Evolutionary conservation across 2,113 vertebrate genomes (phyloP), one percentile per base, ranked within the genome.

Genomic region (Falcunculus frontatus): DNA sequence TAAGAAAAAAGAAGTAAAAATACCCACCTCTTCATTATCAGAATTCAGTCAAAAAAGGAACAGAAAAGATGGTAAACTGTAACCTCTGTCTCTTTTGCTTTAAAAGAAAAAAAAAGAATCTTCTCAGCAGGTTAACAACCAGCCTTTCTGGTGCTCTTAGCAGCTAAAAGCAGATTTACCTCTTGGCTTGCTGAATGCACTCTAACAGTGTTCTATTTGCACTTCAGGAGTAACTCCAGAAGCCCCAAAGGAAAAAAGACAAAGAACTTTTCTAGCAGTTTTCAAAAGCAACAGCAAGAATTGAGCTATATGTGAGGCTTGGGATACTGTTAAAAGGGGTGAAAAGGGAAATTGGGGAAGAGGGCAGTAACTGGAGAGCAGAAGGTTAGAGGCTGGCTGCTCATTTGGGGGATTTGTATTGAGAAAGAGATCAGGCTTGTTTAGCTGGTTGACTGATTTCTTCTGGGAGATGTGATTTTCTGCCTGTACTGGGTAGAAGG

Each of bases 361-460:
- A 95, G 90, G 95, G 91, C 90, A 96, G 52, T 89, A 94, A 90
- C 69, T 89, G 72, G 35, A 93, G 89, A 93, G 80, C 80, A 96
- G 83, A 92, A 92, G 83, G 80, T 92, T 96, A 95, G 64, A 96
- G 39, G 50, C 64, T 89, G 52, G 33, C 18, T 88, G 76, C 68
- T 89, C 83, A 86, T 93, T 86, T 95, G n/a, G n/a, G 83, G 52
- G 55, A 89, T 93, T 94, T 86, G 27, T 88, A 89, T 37, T 63
- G 72, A 84, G 72, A 88, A 88, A 85, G 42, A 88, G 47, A 90
- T 76, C 35, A 92, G 59, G 39, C 94, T 93, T 93, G 90, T 96
- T 96, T 94, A 95, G 86, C 64, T 92, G 83, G 79, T 93, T 95
- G 96, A 95, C 83, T 95, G 88, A 95, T 96, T 96, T 95, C 85